These are phyloP conservation scores for Fistularia tabacaria DNA, from an alignment of 2,797 vertebrate species.

Conservation along the genomic window DNA sequence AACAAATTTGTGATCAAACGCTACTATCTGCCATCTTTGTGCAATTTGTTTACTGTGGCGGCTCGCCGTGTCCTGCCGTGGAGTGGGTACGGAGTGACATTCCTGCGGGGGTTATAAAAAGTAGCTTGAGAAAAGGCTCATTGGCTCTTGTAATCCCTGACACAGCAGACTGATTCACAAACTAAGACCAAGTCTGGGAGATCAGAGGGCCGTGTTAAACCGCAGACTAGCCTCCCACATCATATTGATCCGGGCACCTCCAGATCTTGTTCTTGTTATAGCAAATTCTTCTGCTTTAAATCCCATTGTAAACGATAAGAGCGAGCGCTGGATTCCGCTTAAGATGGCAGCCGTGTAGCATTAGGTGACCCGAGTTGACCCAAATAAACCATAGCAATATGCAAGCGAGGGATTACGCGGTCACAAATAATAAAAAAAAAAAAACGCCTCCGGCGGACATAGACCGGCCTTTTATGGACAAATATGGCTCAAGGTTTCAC, in stretches of 20 bases:
- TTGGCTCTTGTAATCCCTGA: slow-evolving; percentile 22
- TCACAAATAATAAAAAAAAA: too few relatives aligned
- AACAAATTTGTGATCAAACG: slow-evolving; percentile 8
- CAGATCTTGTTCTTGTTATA: slow-evolving; percentile 10
- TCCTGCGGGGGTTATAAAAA: slow-evolving; percentile 15
- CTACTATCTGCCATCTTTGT: slow-evolving; percentile 13
- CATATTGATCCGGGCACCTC: slow-evolving; percentile 32
- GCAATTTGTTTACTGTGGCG: slow-evolving; percentile 10
- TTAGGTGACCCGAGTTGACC: too few relatives aligned
- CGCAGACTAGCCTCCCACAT: slow-evolving; percentile 13
- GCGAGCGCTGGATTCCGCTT: too few relatives aligned
- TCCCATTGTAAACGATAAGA: too few relatives aligned
- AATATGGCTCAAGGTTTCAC: slow-evolving; percentile 7
- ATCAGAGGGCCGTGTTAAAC: slow-evolving; percentile 19
- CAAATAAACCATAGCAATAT: not conserved
- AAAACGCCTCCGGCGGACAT: too few relatives aligned
- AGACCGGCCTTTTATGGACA: not conserved
- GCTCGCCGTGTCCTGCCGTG: slow-evolving; percentile 10
- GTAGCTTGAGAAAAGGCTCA: slow-evolving; percentile 15
- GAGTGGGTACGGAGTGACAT: slow-evolving; percentile 2
- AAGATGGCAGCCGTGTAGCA: too few relatives aligned
- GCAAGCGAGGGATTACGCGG: slow-evolving; percentile 1
- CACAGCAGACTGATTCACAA: slow-evolving; percentile 7
- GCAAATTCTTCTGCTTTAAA: not conserved
- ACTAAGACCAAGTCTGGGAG: slow-evolving; percentile 15